A percentile compares a stretch with the other conserved stretches of the same genome.
Evolutionary conservation across 1,140 invertebrate genomes (phyloP).

Genomic region (Forficula auricularia): DNA sequence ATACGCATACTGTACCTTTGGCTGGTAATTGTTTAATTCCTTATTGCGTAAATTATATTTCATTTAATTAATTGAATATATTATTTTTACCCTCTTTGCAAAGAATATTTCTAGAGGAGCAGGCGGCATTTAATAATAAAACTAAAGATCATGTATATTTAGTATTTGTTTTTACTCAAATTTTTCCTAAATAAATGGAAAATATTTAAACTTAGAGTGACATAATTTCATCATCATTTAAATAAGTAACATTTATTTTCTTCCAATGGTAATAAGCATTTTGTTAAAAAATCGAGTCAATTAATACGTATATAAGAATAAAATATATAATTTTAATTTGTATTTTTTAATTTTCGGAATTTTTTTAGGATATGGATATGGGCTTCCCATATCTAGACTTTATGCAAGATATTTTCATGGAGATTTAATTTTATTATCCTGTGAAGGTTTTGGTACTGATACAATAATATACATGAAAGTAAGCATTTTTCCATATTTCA

Average conservation of each 20-base stretch:
- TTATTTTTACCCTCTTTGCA: background rate
- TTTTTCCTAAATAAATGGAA: too few species aligned
- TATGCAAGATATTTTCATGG: conserved; percentile 98
- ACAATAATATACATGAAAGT: conserved; percentile 94
- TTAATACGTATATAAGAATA: too few species aligned
- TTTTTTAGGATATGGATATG: conserved; percentile 82
- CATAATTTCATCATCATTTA: too few species aligned
- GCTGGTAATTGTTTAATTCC: conserved; percentile 54
- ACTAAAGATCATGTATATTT: conserved; percentile 1
- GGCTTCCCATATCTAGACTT: conserved; percentile 83
- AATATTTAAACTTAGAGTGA: too few species aligned
- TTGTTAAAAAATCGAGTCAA: too few species aligned
- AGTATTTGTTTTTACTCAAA: too few species aligned
- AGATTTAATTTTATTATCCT: conserved; percentile 78
- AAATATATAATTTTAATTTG: too few species aligned
- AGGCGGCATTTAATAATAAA: too few species aligned
- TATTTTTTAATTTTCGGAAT: conserved; percentile 4
- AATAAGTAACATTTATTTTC: too few species aligned
- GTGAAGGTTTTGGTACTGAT: conserved; percentile 93
- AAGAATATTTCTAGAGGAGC: background rate
- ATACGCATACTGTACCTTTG: conserved; percentile 69
- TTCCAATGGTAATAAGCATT: too few species aligned
- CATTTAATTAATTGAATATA: conserved; percentile 6
- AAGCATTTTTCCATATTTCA: conserved; percentile 17
- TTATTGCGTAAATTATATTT: background rate